Conservation (phyloP, 2,888 invertebrate genomes). For the Pachymerium ferrugineum region DNA sequence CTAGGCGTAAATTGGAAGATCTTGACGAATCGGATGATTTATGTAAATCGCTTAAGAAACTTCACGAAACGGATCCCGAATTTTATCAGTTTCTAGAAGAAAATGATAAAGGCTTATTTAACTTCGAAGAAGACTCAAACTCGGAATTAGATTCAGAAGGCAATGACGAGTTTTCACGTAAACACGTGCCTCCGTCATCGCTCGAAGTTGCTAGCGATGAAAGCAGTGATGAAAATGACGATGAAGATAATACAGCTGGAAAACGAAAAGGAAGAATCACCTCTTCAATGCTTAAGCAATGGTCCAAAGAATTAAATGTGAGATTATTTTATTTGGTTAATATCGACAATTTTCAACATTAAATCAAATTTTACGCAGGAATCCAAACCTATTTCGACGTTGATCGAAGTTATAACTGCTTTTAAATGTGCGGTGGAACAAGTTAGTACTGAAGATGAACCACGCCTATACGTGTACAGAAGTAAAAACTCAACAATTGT, state of each 20-base stretch:
- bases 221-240: constrained; percentile 59
- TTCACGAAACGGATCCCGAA: constrained; percentile 79
- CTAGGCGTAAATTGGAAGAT: too few species aligned
- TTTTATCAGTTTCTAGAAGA: constrained; percentile 79
- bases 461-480: too few species aligned
- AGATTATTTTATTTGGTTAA: neutral
- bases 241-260: constrained; percentile 41
- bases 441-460: constrained; percentile 56
- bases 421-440: constrained; percentile 71
- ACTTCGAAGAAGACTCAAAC: constrained; percentile 66
- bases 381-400: constrained; percentile 51
- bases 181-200: constrained; percentile 51
- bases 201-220: constrained; percentile 71
- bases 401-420: constrained; percentile 63
- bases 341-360: neutral
- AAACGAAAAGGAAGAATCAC: too few species aligned
- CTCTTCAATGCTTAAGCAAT: constrained; percentile 69
- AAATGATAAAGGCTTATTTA: constrained; percentile 74
- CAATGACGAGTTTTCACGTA: constrained; percentile 58
- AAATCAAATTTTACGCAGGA: constrained; percentile 2
- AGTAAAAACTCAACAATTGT: too few species aligned
- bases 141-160: constrained; percentile 47
- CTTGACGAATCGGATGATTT: too few species aligned
- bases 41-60: constrained; percentile 64
- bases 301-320: constrained; percentile 60